Base-by-base conservation (phyloP, 92 coral and sea anemone genomes). In the Parazoanthus darwini region DNA sequence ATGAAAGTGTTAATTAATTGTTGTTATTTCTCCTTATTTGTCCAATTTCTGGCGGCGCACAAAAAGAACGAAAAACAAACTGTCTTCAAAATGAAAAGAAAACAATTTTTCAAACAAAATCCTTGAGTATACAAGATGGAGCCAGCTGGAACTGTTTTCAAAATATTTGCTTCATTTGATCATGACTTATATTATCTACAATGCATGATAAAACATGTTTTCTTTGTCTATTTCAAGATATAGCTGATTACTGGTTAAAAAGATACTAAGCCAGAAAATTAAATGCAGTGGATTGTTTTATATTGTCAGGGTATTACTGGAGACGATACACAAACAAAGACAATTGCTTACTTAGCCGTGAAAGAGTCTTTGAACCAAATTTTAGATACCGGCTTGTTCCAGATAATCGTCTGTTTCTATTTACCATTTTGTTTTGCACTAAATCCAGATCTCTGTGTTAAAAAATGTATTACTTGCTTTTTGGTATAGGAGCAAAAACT, bases 51-150 rank as follows among this genome's bases (percentile, higher is more conserved):
- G 50, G 51, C 80, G 80, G 80, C 54, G 46, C 18, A 20, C 51
- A 76, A 76, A 76, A 76, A 39, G 80, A 46, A 76, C 25, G 33
- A 39, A 76, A 63, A 63, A 63, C 70, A 63, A 63, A 63, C 70
- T 63, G 70, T 63, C 22, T 63, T 23, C 20, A 54, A 54, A 54
- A 9, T 3, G 15, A 4, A 63, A 63, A 63, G 25, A 63, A 63
- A 63, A 63, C 70, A 63, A 63, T 2, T 63, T 63, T 63, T 14
- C 15, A 18, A 14, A 63, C 25, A 8, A 63, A 63, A 63, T 63
- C 70, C 70, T 23, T 63, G 25, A 63, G 70, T 22, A 63, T 20
- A 63, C 70, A 63, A 63, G 6, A 4, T 18, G 1, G 70, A 63
- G 26, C n/a, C 70, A 22, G 70, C 70, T 22, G 70, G 26, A 20